Conservation (phyloP, 2,113 vertebrate species). For the Capreolus pygargus region DNA sequence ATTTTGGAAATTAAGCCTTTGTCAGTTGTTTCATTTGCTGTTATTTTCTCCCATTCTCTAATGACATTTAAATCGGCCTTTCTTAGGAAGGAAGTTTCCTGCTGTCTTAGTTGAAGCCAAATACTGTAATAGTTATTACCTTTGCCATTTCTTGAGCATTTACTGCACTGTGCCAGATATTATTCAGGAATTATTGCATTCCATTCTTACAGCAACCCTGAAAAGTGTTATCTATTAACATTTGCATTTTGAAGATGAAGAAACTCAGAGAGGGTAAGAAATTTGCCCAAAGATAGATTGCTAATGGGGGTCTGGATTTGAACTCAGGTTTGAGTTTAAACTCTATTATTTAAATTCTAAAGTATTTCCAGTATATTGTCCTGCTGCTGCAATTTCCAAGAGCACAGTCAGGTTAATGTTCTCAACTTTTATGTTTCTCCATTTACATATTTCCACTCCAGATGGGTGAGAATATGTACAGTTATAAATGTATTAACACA, state of each 20-base stretch:
- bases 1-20: neutral
- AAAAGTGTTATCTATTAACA: neutral
- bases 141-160: neutral
- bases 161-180: neutral
- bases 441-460: slow-evolving; percentile 32
- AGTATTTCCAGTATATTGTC: slow-evolving; percentile 16
- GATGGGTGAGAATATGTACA: slow-evolving; percentile 21
- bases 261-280: neutral
- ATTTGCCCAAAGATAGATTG: neutral
- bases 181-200: neutral
- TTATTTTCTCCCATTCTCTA: neutral
- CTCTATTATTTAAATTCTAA: neutral
- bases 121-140: neutral
- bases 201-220: neutral
- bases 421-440: neutral
- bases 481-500: slow-evolving; percentile 34
- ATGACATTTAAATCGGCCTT: neutral
- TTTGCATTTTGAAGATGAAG: slow-evolving; percentile 17
- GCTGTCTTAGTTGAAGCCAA: neutral
- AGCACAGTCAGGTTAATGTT: neutral
- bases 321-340: slow-evolving; percentile 4
- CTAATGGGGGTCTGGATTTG: neutral
- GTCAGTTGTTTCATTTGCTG: neutral
- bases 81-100: neutral
- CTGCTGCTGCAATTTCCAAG: neutral